A percentile compares a stretch with the other conserved stretches of the same genome.
phyloP scores from a whole-genome alignment of 2,113 vertebrate genomes.

The Brachypodius melanocephalos region DNA sequence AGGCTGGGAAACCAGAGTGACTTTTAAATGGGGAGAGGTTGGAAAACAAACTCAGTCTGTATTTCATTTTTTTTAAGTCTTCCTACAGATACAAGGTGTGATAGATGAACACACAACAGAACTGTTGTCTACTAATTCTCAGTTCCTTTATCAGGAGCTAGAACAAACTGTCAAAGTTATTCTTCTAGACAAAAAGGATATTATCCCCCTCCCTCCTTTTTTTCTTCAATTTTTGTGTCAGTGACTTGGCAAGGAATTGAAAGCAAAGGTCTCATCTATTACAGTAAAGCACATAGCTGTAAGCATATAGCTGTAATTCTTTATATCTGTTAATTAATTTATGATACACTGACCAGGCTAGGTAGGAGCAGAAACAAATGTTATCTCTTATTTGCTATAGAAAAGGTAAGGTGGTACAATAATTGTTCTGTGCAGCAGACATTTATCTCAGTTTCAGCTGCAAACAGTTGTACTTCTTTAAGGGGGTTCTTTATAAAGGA shows the following conservation, averaged over 20 bases:
- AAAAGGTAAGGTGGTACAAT: neutral
- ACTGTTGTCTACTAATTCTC: neutral
- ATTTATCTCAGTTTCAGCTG: neutral
- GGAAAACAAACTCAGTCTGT: neutral
- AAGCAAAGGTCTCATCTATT: neutral
- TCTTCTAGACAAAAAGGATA: neutral
- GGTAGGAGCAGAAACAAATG: neutral
- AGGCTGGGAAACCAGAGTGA: rapidly evolving
- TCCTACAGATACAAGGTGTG: neutral
- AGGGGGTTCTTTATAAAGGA: neutral
- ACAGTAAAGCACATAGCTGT: neutral
- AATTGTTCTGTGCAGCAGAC: neutral
- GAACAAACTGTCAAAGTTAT: neutral
- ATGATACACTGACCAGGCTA: neutral
- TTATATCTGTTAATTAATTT: neutral
- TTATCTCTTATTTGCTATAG: neutral
- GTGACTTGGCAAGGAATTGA: neutral
- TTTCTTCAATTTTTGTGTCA: neutral
- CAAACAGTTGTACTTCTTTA: neutral
- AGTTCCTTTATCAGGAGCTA: neutral
- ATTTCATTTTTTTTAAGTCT: neutral
- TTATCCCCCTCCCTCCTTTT: rapidly evolving
- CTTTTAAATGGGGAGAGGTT: neutral
- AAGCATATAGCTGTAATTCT: neutral
- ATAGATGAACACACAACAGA: neutral